These are phyloP conservation scores for Pica pica DNA, from an alignment of 2,113 vertebrate species.

Conservation along the genomic window DNA sequence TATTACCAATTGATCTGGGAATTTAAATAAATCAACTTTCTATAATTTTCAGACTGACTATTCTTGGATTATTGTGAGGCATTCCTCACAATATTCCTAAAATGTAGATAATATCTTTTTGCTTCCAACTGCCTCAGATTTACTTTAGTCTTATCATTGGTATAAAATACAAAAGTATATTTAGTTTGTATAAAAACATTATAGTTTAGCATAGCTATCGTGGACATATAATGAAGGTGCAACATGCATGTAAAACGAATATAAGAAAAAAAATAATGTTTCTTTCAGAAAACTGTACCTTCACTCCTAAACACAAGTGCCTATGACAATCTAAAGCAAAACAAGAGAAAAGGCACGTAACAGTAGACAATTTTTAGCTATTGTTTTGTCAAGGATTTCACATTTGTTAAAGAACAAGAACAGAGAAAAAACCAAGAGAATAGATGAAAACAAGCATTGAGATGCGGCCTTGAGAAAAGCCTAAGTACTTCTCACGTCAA, in stretches of 20 bases:
- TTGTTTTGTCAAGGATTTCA: conserved; percentile 15
- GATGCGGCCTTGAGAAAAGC: neutral
- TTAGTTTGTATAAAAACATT: neutral
- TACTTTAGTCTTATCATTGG: neutral
- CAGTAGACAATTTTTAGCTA: neutral
- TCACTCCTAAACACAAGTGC: neutral
- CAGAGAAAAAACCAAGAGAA: neutral
- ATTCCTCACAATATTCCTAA: neutral
- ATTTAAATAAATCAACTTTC: neutral
- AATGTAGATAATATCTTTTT: neutral
- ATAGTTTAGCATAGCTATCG: neutral
- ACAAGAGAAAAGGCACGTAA: neutral
- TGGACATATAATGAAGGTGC: neutral
- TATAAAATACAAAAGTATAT: neutral
- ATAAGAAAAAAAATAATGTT: neutral
- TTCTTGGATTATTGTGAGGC: neutral
- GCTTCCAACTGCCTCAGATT: neutral
- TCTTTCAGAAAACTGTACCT: neutral
- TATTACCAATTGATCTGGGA: neutral
- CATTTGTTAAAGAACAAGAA: neutral
- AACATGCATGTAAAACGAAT: neutral
- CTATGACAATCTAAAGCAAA: neutral
- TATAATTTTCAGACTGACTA: neutral
- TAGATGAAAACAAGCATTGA: neutral
- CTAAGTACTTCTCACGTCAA: neutral